Conservation (phyloP, 2,888 invertebrate genomes). For the Diplolepis rosae region DNA sequence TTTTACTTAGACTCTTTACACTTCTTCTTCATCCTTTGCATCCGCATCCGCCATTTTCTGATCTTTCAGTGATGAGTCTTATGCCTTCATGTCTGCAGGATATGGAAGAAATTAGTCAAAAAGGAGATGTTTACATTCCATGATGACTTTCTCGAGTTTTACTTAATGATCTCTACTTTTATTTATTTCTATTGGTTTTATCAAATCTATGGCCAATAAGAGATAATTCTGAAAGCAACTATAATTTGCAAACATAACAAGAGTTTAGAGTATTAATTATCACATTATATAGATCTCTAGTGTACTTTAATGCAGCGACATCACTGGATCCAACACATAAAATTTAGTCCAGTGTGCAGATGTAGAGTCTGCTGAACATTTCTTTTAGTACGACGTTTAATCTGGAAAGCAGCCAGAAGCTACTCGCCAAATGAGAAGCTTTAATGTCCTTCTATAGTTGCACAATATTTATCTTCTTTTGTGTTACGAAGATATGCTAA, state of each 20-base stretch:
- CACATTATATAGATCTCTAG: too few relatives aligned
- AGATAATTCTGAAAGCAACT: too few relatives aligned
- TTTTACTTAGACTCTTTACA: constrained; percentile 36
- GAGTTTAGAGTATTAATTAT: too few relatives aligned
- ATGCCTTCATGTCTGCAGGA: too few relatives aligned
- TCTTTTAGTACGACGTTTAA: constrained; percentile 57
- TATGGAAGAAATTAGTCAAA: too few relatives aligned
- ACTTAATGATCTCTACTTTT: too few relatives aligned
- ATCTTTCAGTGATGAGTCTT: neutral
- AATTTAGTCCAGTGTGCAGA: constrained; percentile 27
- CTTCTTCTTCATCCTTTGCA: neutral
- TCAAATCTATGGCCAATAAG: too few relatives aligned
- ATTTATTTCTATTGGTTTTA: too few relatives aligned
- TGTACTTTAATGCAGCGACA: too few relatives aligned
- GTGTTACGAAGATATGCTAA: constrained; percentile 23
- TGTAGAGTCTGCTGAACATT: constrained; percentile 46
- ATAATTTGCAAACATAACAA: too few relatives aligned
- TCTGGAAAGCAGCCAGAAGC: constrained; percentile 26
- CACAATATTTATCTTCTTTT: constrained; percentile 24
- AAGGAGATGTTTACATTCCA: too few relatives aligned
- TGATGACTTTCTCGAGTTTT: too few relatives aligned
- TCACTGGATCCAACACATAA: constrained; percentile 7
- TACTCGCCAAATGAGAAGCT: constrained; percentile 26
- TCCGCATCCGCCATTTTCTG: neutral
- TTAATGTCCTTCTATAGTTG: constrained; percentile 31